These are phyloP conservation scores for Chrysotoxum bicinctum DNA, from an alignment of 2,888 invertebrate genomes.

Conservation along the genomic window DNA sequence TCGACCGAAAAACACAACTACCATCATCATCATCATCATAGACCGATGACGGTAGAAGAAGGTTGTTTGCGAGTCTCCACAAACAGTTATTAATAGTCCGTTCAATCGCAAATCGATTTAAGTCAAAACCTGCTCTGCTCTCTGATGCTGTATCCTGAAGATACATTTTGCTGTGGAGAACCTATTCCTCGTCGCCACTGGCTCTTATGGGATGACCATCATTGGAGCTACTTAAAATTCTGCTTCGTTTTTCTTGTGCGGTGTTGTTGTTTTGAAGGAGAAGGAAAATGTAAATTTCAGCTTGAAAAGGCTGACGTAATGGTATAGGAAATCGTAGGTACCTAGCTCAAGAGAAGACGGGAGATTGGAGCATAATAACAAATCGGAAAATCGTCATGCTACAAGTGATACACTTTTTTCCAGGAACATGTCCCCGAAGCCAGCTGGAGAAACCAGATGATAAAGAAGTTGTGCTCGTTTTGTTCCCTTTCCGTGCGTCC, in stretches of 20 bases:
- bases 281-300: constrained; percentile 61
- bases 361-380: constrained; percentile 35
- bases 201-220: constrained; percentile 16
- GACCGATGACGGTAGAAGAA: constrained; percentile 12
- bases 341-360: not conserved
- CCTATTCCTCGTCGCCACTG: not conserved
- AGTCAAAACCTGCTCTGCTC: constrained; percentile 50
- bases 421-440: constrained; percentile 46
- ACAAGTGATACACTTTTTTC: constrained; percentile 71
- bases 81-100: constrained; percentile 71
- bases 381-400: constrained; percentile 71
- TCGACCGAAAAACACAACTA: constrained; percentile 46
- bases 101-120: constrained; percentile 71
- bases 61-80: constrained; percentile 52
- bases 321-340: constrained; percentile 6
- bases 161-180: constrained; percentile 10
- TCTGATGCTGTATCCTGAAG: constrained; percentile 19
- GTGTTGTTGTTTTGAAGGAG: not conserved
- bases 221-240: constrained; percentile 64
- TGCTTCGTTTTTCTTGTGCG: constrained; percentile 26
- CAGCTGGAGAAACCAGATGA: constrained; percentile 15
- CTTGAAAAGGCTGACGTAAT: constrained; percentile 34
- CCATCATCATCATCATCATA: constrained; percentile 33
- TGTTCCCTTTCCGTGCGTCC: not conserved
- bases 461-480: constrained; percentile 23